These are phyloP conservation scores for Mimas tiliae DNA, from an alignment of 2,888 invertebrate species.

Conservation along the genomic window DNA sequence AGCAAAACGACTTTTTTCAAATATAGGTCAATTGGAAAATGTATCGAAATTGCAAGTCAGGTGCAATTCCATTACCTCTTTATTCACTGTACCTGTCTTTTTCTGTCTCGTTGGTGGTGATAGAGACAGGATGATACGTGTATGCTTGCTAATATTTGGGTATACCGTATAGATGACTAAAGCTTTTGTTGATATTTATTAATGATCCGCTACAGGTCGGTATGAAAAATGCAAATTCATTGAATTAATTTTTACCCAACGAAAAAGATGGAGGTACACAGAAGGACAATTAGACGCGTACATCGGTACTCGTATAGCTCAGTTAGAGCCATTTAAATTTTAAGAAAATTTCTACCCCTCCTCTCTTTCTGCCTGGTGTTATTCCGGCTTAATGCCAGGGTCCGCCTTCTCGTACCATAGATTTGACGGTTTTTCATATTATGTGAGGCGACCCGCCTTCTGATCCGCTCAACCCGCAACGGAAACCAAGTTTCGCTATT, in stretches of 20 bases:
- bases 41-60: conserved; percentile 53
- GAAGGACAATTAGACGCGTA: no score
- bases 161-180: not conserved
- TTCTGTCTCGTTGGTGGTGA: conserved; percentile 7
- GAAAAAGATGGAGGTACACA: no score
- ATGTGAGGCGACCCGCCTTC: no score
- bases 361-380: no score
- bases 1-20: conserved; percentile 42
- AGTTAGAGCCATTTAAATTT: no score
- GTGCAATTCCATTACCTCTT: conserved; percentile 30
- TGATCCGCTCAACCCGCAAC: no score
- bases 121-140: conserved; percentile 14
- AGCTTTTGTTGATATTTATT: not conserved
- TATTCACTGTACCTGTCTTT: conserved; percentile 15
- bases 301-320: no score
- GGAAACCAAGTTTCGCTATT: no score
- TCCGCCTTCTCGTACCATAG: no score
- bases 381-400: no score
- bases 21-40: conserved; percentile 31
- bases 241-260: not conserved
- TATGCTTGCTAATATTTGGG: not conserved
- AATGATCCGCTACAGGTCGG: not conserved
- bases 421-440: no score
- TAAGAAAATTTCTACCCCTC: no score
- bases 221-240: not conserved